A percentile compares a stretch with the other conserved stretches of the same genome.
phyloP scores from a whole-genome alignment of 2,797 vertebrate genomes.

The Champsocephalus gunnari region DNA sequence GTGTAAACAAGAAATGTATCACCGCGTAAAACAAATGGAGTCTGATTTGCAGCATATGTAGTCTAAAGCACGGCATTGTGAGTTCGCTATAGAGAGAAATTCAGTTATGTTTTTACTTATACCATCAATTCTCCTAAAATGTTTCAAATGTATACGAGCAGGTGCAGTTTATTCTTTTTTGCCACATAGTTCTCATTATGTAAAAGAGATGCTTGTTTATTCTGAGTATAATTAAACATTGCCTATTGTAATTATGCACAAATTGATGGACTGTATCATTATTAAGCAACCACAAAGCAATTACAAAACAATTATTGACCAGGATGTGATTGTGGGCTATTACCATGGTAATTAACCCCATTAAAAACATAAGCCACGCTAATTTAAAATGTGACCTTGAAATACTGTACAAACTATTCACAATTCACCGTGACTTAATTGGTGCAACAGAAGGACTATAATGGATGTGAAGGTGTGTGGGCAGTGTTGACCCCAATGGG shows the following conservation, averaged over 20 bases:
- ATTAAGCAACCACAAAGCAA: constrained; percentile 75
- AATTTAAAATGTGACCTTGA: constrained; percentile 74
- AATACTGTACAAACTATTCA: constrained; percentile 64
- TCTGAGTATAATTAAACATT: constrained; percentile 60
- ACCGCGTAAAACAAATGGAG: constrained; percentile 46
- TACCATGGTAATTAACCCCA: constrained; percentile 75
- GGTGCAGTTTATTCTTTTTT: constrained; percentile 5
- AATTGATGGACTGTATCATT: constrained; percentile 72
- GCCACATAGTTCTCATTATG: constrained; percentile 15
- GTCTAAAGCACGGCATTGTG: background rate
- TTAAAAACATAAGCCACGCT: constrained; percentile 61
- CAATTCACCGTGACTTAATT: constrained; percentile 53
- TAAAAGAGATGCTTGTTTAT: constrained; percentile 37
- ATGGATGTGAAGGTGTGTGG: background rate
- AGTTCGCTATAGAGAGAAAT: background rate
- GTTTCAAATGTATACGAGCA: constrained; percentile 2
- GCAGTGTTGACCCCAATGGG: background rate
- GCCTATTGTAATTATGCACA: constrained; percentile 58
- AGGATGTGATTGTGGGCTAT: constrained; percentile 70
- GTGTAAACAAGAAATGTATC: constrained; percentile 68
- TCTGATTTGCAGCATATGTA: constrained; percentile 61
- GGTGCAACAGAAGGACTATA: constrained; percentile 19
- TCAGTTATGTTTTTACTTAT: constrained; percentile 8
- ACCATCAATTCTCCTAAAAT: background rate
- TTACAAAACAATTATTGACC: constrained; percentile 77